phyloP scores from a whole-genome alignment of 2,113 vertebrate species.

The Pomatostomus ruficeps region DNA sequence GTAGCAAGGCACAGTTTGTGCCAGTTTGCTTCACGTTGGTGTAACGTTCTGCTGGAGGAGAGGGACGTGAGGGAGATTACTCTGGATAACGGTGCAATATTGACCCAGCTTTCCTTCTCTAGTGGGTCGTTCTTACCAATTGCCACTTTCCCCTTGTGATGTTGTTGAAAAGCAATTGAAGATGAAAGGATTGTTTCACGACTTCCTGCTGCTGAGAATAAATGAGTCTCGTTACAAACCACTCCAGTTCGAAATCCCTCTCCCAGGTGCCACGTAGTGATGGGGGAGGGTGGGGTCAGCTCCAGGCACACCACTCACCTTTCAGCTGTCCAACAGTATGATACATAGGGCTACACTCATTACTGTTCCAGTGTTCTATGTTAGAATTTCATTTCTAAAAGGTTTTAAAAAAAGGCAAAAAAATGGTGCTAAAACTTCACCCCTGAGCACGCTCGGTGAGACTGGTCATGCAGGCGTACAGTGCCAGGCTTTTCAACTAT shows the following conservation, averaged over 20 bases:
- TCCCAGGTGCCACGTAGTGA: conserved; percentile 62
- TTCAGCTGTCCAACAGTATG: conserved; percentile 75
- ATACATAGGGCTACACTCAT: conserved; percentile 81
- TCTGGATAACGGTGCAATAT: neutral
- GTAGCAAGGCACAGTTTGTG: neutral
- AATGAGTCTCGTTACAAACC: conserved; percentile 52
- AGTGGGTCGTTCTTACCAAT: conserved; percentile 7
- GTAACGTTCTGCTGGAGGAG: neutral
- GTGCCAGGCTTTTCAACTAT: conserved; percentile 71
- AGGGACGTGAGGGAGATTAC: neutral
- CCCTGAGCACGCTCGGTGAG: conserved; percentile 76
- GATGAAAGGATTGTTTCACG: conserved; percentile 41
- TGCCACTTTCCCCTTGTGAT: conserved; percentile 43
- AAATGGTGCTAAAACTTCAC: conserved; percentile 80
- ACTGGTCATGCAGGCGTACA: conserved; percentile 77
- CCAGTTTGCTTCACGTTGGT: neutral
- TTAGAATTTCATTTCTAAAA: conserved; percentile 78
- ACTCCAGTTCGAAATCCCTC: conserved; percentile 52
- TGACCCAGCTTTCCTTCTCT: neutral
- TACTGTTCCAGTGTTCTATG: conserved; percentile 75
- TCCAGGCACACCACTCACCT: conserved; percentile 63
- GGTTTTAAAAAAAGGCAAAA: conserved; percentile 72
- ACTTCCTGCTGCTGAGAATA: conserved; percentile 71
- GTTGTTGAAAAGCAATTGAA: conserved; percentile 37
- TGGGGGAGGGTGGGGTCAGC: conserved; percentile 57